These are phyloP conservation scores for Argyrosomus japonicus DNA, from an alignment of 2,113 vertebrate species.

Conservation along the genomic window DNA sequence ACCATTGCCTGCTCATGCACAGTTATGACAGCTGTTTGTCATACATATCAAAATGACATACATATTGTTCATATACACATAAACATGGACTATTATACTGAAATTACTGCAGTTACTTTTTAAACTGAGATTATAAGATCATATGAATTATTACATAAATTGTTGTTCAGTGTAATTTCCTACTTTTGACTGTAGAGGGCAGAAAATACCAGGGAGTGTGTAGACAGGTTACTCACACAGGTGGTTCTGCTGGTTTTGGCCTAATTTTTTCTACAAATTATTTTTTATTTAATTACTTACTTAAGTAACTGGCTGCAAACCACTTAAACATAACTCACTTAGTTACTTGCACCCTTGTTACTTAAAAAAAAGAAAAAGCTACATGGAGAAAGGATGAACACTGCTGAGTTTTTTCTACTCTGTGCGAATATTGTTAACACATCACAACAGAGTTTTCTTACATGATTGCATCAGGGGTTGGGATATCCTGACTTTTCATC, in stretches of 20 bases:
- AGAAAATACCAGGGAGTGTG: not conserved
- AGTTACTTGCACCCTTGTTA: too few species aligned
- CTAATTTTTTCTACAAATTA: not conserved
- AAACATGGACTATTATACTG: not conserved
- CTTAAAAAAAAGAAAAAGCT: too few species aligned
- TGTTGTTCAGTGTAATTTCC: not conserved
- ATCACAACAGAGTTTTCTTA: too few species aligned
- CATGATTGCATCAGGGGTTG: too few species aligned
- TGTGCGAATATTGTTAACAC: too few species aligned
- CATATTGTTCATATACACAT: not conserved
- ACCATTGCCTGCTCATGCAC: not conserved
- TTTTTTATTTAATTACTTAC: not conserved
- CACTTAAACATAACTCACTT: not conserved
- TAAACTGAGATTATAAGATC: not conserved
- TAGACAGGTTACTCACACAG: too few species aligned
- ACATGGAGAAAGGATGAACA: too few species aligned
- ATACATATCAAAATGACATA: not conserved
- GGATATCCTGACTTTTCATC: too few species aligned
- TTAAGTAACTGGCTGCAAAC: not conserved
- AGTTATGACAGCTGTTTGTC: not conserved
- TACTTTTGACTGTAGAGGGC: slow-evolving; percentile 14
- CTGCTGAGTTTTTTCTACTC: too few species aligned
- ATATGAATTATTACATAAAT: too few species aligned
- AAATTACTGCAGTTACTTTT: not conserved
- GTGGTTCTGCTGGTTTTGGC: not conserved